These are phyloP conservation scores for Magallana ariakensis DNA, from an alignment of 1,140 invertebrate genomes.

Conservation along the genomic window DNA sequence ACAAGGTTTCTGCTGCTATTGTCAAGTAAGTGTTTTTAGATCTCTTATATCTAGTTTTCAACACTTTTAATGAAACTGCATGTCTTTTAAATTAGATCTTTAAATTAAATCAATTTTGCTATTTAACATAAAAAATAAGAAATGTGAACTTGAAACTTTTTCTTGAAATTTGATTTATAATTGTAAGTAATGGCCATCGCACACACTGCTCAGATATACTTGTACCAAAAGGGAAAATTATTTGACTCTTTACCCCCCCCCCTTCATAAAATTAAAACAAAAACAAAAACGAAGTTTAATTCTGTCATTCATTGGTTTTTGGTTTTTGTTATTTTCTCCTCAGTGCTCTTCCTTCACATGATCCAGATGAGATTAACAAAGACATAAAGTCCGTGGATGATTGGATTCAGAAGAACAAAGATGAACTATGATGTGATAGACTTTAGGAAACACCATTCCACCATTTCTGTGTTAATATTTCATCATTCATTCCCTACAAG, in stretches of 20 bases:
- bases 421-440: conserved; percentile 53
- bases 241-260: not conserved
- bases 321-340: conserved; percentile 39
- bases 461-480: not conserved
- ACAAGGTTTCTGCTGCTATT: conserved; percentile 70
- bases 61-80: too few species aligned
- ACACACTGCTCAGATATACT: too few species aligned
- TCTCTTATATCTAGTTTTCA: too few species aligned
- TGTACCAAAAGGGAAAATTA: too few species aligned
- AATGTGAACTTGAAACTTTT: too few species aligned
- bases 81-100: too few species aligned
- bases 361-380: conserved; percentile 68
- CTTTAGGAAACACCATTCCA: not conserved
- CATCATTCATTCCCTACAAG: not conserved
- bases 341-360: conserved; percentile 68
- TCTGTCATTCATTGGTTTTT: not conserved
- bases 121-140: too few species aligned
- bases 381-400: conserved; percentile 68
- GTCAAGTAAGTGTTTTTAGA: conserved; percentile 68
- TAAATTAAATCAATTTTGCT: too few species aligned
- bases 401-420: conserved; percentile 69
- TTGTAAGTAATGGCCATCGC: too few species aligned
- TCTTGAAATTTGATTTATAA: too few species aligned
- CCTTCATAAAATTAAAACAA: too few species aligned
- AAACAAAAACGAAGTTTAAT: too few species aligned